phyloP scores from a whole-genome alignment of 2,113 vertebrate genomes.

The Esox niger region DNA sequence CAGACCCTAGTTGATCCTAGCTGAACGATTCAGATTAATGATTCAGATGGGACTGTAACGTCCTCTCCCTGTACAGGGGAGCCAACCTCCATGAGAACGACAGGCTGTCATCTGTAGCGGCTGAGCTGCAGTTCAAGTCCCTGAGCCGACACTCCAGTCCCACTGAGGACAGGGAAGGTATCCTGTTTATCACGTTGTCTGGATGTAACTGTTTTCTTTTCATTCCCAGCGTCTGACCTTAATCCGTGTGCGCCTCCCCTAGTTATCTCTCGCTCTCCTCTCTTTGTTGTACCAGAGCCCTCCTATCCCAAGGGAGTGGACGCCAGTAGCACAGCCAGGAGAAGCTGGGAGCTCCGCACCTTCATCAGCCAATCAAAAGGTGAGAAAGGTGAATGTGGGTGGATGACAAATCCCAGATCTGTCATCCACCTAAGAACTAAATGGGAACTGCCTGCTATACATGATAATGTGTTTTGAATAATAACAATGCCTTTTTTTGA shows the following conservation, averaged over 20 bases:
- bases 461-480: too few relatives aligned
- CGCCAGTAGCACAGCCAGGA: slow-evolving; percentile 70
- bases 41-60: background rate
- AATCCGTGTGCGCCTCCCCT: background rate
- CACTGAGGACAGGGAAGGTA: slow-evolving; percentile 94
- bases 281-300: slow-evolving; percentile 77
- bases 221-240: too few relatives aligned
- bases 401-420: background rate
- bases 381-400: slow-evolving; percentile 46
- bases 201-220: too few relatives aligned
- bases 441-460: too few relatives aligned
- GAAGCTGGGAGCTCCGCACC: slow-evolving; percentile 94
- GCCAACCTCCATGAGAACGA: slow-evolving; percentile 93
- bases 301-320: slow-evolving; percentile 87
- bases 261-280: background rate
- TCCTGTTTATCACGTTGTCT: background rate
- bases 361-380: slow-evolving; percentile 93
- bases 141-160: slow-evolving; percentile 97
- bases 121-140: slow-evolving; percentile 91
- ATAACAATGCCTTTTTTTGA: too few relatives aligned
- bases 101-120: slow-evolving; percentile 88
- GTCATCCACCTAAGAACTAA: too few relatives aligned
- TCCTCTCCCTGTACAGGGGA: slow-evolving; percentile 69
- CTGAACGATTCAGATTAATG: background rate
- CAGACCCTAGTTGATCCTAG: too few relatives aligned